phyloP scores from a whole-genome alignment of 1,140 invertebrate genomes.

The Hylaeus volcanicus region DNA sequence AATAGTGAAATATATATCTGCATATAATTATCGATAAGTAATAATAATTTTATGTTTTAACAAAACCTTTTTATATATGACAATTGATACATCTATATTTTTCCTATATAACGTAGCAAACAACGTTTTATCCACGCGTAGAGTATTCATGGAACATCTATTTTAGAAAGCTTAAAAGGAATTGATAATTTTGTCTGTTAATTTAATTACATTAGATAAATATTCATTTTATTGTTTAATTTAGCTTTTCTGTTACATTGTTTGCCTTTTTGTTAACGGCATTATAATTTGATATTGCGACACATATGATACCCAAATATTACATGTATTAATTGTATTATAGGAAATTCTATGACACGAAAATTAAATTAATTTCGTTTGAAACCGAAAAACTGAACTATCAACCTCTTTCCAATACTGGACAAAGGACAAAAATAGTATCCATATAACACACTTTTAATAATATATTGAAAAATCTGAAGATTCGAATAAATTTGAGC shows the following conservation, averaged over 20 bases:
- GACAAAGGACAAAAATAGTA: not conserved
- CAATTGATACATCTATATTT: conserved; percentile 38
- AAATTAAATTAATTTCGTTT: conserved; percentile 8
- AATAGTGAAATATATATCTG: conserved; percentile 65
- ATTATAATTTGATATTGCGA: conserved; percentile 28
- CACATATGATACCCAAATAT: conserved; percentile 29
- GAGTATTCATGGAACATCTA: conserved; percentile 39
- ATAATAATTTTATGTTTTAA: conserved; percentile 57
- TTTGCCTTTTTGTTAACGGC: conserved; percentile 10
- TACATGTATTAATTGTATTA: conserved; percentile 37
- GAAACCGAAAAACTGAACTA: conserved; percentile 17
- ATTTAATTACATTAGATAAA: conserved; percentile 28
- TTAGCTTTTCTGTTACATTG: conserved; percentile 28
- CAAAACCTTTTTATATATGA: conserved; percentile 56
- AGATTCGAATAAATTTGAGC: conserved; percentile 32
- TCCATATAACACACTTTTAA: conserved; percentile 20
- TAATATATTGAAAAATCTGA: conserved; percentile 23
- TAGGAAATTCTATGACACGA: conserved; percentile 19
- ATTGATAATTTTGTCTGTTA: conserved; percentile 29
- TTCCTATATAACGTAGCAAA: conserved; percentile 51
- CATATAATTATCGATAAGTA: conserved; percentile 64
- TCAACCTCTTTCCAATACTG: conserved; percentile 8
- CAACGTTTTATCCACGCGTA: conserved; percentile 40
- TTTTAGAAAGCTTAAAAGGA: conserved; percentile 40
- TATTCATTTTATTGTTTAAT: conserved; percentile 22